Evolutionary conservation across 1,140 invertebrate genomes (phyloP), one percentile per base, ranked within the genome.

Genomic region (Tetragonula clypearis): DNA sequence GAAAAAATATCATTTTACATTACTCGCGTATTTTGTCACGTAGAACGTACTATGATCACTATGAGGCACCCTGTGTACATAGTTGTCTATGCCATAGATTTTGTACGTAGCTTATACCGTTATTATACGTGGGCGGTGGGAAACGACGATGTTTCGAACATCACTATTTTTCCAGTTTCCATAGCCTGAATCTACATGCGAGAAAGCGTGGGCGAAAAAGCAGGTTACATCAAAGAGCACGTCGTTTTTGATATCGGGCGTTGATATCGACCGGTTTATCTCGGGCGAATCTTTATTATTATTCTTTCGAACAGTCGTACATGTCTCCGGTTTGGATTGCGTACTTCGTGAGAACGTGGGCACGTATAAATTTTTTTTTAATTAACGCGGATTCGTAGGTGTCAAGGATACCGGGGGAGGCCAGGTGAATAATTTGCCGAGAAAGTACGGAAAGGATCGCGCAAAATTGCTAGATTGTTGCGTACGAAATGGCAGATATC

Each of bases 181-280:
- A 4, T 35, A 11, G 23, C 17, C 2, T 41, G 6, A 49, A 49
- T 49, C 41, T 49, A 8, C 41, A 49, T 49, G 41, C 53, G 30
- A 53, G 71, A 66, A 23, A 35, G 76, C 79, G 84, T 85, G 71
- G 84, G 78, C 11, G 53, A 23, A 71, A 58, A 81, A 85, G 14
- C 58, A 41, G 84, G 69, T 81, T 62, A 76, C 26, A 53, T 30
- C 19, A 76, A 81, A 14, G 17, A 41, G 21, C 17, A 8, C 30
- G 15, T 17, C 4, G 53, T 23, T 11, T 30, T 12, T 14, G 53
- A 83, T 77, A 78, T 60, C 73, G 62, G 11, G 30, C 11, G n/a
- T 53, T 11, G 76, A 84, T 30, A 30, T 79, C 58, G 19, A 26
- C 11, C 11, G 26, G 15, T 66, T 55, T 66, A 75, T 83, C 81